Evolutionary conservation across 1,140 invertebrate species (phyloP).

Genomic region (Gonatopus flavifemur): DNA sequence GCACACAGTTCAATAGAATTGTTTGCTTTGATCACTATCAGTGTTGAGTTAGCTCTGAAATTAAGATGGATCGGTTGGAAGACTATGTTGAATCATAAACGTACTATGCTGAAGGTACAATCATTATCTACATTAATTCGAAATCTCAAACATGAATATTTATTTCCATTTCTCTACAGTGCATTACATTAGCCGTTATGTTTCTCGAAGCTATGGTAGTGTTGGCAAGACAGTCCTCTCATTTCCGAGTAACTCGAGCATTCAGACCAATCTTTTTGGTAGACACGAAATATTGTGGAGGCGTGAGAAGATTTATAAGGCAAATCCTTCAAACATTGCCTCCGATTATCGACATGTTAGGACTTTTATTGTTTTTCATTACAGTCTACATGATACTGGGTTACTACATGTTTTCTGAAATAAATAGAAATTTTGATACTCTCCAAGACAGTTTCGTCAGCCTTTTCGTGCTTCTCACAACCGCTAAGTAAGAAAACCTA

Average conservation of each 20-base stretch:
- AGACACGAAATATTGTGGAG: constrained; percentile 82
- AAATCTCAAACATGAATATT: neutral
- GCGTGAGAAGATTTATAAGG: constrained; percentile 70
- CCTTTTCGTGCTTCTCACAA: constrained; percentile 87
- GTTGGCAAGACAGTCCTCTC: constrained; percentile 78
- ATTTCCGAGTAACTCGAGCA: constrained; percentile 85
- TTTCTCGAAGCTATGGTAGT: constrained; percentile 81
- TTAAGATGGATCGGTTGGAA: constrained; percentile 83
- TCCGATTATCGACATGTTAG: constrained; percentile 87
- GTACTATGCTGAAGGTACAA: constrained; percentile 82
- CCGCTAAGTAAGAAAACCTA: constrained; percentile 77
- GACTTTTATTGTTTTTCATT: constrained; percentile 83
- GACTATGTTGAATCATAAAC: constrained; percentile 80
- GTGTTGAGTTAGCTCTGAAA: constrained; percentile 78
- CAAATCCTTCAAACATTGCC: constrained; percentile 83
- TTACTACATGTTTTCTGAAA: constrained; percentile 79
- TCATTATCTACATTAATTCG: neutral
- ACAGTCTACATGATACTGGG: constrained; percentile 81
- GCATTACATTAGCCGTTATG: constrained; percentile 79
- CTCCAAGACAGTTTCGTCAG: constrained; percentile 84
- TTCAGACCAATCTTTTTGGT: constrained; percentile 88
- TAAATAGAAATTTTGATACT: constrained; percentile 77
- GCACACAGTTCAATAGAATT: constrained; percentile 85
- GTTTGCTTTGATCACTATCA: constrained; percentile 74
- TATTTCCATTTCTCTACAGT: constrained; percentile 60